Percentiles rank a stretch among this genome's conserved stretches.
Conservation (phyloP, 2,113 vertebrate genomes). For the Cnemophilus loriae region DNA sequence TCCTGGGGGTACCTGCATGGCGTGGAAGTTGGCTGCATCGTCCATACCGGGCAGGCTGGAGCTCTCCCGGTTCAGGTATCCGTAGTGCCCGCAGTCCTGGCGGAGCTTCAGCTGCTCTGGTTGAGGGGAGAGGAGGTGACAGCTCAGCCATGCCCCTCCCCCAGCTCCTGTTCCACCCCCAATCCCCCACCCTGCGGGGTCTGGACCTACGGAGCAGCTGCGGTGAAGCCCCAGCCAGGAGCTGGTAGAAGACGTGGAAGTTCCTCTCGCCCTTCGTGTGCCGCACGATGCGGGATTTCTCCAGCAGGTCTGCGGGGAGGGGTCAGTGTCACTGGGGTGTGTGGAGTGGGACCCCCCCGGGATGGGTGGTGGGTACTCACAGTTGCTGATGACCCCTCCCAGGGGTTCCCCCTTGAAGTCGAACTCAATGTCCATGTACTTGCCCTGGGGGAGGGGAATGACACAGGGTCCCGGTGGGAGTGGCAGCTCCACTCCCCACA, state of each 20-base stretch:
- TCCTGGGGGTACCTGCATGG: constrained; percentile 24
- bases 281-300: constrained; percentile 79
- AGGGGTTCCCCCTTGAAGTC: constrained; percentile 81
- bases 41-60: constrained; percentile 45
- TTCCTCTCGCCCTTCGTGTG: constrained; percentile 76
- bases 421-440: constrained; percentile 84
- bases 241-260: constrained; percentile 83
- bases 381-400: constrained; percentile 80
- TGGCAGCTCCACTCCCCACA: neutral
- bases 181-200: accelerated
- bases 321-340: accelerated
- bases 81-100: constrained; percentile 41
- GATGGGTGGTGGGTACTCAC: constrained; percentile 36
- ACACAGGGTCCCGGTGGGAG: accelerated
- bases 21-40: constrained; percentile 62
- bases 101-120: constrained; percentile 71
- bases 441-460: constrained; percentile 55
- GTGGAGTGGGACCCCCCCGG: accelerated
- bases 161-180: neutral
- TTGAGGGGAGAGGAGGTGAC: neutral
- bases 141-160: neutral
- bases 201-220: constrained; percentile 72
- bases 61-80: constrained; percentile 60
- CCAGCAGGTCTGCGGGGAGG: constrained; percentile 69
- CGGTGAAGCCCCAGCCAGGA: constrained; percentile 69